These are phyloP conservation scores for Isoperla grammatica DNA, from an alignment of 2,888 invertebrate species.

Conservation along the genomic window DNA sequence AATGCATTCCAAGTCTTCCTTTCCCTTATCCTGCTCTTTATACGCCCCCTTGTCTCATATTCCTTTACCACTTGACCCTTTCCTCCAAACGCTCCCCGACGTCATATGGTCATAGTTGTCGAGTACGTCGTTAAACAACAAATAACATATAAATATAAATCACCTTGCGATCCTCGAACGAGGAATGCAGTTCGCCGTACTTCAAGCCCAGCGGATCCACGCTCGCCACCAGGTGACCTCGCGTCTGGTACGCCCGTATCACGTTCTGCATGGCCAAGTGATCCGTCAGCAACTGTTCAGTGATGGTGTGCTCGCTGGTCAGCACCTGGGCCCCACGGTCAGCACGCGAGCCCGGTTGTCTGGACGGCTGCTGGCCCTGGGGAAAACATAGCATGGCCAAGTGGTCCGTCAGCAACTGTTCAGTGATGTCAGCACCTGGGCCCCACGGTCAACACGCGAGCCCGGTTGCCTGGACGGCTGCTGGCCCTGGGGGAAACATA, in stretches of 20 bases:
- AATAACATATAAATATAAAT: too few relatives aligned
- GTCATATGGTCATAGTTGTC: too few relatives aligned
- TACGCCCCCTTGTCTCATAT: too few relatives aligned
- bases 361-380: conserved; percentile 35
- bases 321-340: background rate
- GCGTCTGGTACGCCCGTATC: conserved; percentile 69
- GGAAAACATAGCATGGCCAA: conserved; percentile 34
- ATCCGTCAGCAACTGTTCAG: conserved; percentile 45
- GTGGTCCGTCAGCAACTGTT: conserved; percentile 37
- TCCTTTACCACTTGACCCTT: too few relatives aligned
- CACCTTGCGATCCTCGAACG: too few relatives aligned
- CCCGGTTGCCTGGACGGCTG: too few relatives aligned
- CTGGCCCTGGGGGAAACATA: conserved; percentile 33
- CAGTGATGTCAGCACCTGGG: background rate
- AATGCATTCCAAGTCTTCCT: too few relatives aligned
- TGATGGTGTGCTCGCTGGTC: conserved; percentile 38
- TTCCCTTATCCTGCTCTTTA: too few relatives aligned
- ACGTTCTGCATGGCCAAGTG: conserved; percentile 65
- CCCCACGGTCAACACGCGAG: background rate
- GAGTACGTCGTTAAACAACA: too few relatives aligned
- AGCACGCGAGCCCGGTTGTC: conserved; percentile 29
- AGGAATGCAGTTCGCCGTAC: conserved; percentile 32
- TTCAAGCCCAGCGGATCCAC: conserved; percentile 71
- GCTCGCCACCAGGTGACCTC: conserved; percentile 78
- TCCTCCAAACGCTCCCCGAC: too few relatives aligned